Evolutionary conservation across 2,888 invertebrate genomes (phyloP).

Genomic region (Epinotia nisella): DNA sequence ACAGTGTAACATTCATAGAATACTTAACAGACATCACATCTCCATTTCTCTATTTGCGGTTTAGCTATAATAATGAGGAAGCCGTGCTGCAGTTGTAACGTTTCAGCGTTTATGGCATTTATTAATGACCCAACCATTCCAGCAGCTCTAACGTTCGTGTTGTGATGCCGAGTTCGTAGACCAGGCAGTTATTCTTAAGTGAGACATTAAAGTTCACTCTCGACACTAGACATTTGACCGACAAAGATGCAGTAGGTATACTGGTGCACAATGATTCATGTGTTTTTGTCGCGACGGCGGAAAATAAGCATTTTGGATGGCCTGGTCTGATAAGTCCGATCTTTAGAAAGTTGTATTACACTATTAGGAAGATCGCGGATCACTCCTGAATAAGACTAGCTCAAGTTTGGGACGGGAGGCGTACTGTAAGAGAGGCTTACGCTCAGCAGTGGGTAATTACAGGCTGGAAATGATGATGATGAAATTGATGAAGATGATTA

Average conservation of each 20-base stretch:
- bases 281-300: neutral
- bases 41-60: slow-evolving; percentile 1
- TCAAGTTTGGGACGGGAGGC: too few species aligned
- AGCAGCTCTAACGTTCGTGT: neutral
- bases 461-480: too few species aligned
- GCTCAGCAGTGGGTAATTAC: too few species aligned
- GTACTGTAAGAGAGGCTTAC: too few species aligned
- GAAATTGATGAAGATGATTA: too few species aligned
- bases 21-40: neutral
- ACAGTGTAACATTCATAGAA: neutral
- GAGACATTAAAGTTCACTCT: slow-evolving; percentile 22
- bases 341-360: too few species aligned
- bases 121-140: slow-evolving; percentile 2
- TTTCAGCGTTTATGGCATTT: neutral
- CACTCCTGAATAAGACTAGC: too few species aligned
- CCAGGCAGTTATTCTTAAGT: slow-evolving; percentile 18
- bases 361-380: too few species aligned
- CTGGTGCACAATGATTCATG: neutral
- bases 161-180: slow-evolving; percentile 9
- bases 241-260: neutral
- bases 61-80: neutral
- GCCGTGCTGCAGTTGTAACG: neutral
- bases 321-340: too few species aligned
- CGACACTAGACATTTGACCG: slow-evolving; percentile 1
- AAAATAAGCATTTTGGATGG: too few species aligned